Conservation (phyloP, 1,140 invertebrate genomes). For the Megalopta genalis region DNA sequence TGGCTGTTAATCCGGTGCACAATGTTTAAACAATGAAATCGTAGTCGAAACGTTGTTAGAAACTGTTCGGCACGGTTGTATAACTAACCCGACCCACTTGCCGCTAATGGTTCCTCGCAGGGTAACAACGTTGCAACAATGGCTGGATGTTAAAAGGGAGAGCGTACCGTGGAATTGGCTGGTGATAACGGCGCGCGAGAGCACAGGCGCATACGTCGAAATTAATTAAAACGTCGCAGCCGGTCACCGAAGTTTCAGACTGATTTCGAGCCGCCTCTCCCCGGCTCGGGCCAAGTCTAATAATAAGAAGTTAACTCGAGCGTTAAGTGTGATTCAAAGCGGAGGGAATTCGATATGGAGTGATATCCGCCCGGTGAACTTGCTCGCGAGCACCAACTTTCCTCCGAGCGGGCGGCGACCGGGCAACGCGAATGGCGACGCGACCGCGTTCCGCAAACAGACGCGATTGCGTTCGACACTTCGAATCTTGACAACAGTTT, state of each 20-base stretch:
- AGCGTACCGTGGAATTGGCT: background rate
- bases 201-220: constrained; percentile 29
- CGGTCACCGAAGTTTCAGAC: constrained; percentile 64
- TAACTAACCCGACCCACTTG: background rate
- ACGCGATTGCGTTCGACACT: background rate
- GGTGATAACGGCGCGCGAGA: constrained; percentile 1
- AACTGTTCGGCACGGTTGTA: background rate
- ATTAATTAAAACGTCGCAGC: constrained; percentile 72
- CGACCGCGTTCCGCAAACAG: background rate
- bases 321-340: constrained; percentile 66
- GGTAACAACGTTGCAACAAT: background rate
- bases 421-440: background rate
- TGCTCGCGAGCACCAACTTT: constrained; percentile 38
- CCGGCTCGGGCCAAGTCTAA: constrained; percentile 71
- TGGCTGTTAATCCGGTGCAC: background rate
- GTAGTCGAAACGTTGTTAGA: background rate
- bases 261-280: constrained; percentile 33
- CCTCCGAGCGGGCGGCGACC: background rate
- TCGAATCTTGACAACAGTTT: background rate
- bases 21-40: background rate
- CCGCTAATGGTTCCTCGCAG: background rate
- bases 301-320: constrained; percentile 75
- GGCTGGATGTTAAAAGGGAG: background rate
- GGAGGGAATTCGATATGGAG: constrained; percentile 50
- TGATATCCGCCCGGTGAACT: constrained; percentile 53